Conservation (phyloP, 2,888 invertebrate species). For the Andrena fulva region DNA sequence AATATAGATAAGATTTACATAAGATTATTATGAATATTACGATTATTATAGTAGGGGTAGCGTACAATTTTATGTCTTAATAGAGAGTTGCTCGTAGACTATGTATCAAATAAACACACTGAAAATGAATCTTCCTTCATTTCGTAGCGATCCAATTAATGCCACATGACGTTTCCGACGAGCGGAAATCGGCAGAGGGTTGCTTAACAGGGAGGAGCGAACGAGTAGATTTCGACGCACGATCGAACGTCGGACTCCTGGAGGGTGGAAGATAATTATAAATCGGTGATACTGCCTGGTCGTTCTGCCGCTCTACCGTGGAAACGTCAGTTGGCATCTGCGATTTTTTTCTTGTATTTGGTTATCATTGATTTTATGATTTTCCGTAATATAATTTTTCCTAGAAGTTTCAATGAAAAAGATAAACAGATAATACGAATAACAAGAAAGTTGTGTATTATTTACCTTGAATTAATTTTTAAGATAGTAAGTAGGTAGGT, state of each 20-base stretch:
- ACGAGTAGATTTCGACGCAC: constrained; percentile 46
- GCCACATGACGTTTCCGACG: constrained; percentile 83
- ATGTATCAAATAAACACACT: constrained; percentile 49
- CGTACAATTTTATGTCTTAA: constrained; percentile 50
- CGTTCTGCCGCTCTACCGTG: constrained; percentile 45
- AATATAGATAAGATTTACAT: no score
- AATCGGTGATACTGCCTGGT: constrained; percentile 70
- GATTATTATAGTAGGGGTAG: not conserved
- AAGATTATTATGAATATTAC: no score
- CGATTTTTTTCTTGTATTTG: constrained; percentile 64
- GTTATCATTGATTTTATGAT: not conserved
- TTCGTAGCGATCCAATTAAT: constrained; percentile 81
- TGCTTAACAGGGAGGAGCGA: constrained; percentile 52
- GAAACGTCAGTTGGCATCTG: constrained; percentile 64
- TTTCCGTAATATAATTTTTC: not conserved
- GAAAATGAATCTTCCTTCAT: constrained; percentile 79
- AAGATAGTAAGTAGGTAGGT: not conserved
- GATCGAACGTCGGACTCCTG: constrained; percentile 66
- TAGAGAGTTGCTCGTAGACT: constrained; percentile 63
- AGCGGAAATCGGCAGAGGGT: constrained; percentile 76
- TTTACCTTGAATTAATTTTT: constrained; percentile 21
- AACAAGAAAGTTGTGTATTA: not conserved
- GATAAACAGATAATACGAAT: not conserved
- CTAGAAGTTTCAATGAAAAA: not conserved
- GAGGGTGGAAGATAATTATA: constrained; percentile 78